A percentile compares a stretch with the other conserved stretches of the same genome.
Conservation (phyloP, 2,888 invertebrate genomes). For the Hirtodrosophila confusa region DNA sequence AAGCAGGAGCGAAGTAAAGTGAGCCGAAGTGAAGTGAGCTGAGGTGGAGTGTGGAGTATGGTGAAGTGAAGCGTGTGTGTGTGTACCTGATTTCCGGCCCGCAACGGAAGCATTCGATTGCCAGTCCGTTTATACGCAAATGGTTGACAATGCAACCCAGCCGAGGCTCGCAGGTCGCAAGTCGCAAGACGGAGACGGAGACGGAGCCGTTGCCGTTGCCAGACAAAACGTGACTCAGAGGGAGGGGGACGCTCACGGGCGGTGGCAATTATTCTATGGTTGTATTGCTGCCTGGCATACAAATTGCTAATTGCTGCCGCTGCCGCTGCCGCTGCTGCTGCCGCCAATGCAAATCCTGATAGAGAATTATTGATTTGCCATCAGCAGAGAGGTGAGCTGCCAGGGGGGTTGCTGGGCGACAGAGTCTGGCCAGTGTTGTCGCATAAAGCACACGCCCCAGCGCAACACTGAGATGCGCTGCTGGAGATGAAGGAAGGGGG, state of each 20-base stretch:
- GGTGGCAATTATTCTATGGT: not conserved
- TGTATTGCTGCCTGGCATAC: slow-evolving; percentile 56
- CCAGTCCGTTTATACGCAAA: slow-evolving; percentile 41
- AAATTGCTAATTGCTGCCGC: slow-evolving; percentile 65
- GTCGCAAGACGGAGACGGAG: slow-evolving; percentile 14
- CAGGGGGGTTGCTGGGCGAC: slow-evolving; percentile 10
- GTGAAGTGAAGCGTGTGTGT: slow-evolving; percentile 17
- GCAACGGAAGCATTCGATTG: slow-evolving; percentile 72
- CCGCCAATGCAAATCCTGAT: slow-evolving; percentile 62
- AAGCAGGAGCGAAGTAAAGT: slow-evolving; percentile 23
- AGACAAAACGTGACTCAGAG: slow-evolving; percentile 54
- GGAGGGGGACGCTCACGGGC: not conserved
- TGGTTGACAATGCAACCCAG: slow-evolving; percentile 49
- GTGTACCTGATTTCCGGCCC: slow-evolving; percentile 74
- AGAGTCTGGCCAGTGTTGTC: slow-evolving; percentile 19
- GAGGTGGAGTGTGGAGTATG: slow-evolving; percentile 14
- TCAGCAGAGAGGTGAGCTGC: slow-evolving; percentile 2
- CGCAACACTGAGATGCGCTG: slow-evolving; percentile 10
- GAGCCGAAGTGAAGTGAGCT: not conserved
- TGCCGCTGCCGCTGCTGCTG: slow-evolving; percentile 5
- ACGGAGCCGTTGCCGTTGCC: slow-evolving; percentile 24
- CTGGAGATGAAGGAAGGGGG: slow-evolving; percentile 14
- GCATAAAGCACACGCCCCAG: slow-evolving; percentile 44
- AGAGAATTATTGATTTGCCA: slow-evolving; percentile 72
- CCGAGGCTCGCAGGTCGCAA: not conserved